Evolutionary conservation across 2,113 vertebrate species (phyloP).

Genomic region (Paramisgurnus dabryanus): DNA sequence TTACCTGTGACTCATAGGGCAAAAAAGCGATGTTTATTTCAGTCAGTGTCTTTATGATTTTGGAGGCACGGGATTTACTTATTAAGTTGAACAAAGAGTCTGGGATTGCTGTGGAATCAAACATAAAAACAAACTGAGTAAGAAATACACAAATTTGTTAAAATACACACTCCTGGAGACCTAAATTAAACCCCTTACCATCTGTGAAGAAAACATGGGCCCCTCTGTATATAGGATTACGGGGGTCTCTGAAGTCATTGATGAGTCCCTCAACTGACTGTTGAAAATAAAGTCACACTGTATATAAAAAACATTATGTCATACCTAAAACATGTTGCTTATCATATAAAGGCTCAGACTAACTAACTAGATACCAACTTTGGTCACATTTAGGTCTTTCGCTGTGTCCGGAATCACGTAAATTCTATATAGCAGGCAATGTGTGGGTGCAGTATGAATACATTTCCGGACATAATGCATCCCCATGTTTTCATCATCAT

Average conservation of each 20-base stretch:
- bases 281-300: constrained; percentile 45
- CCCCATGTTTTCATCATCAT: too few species aligned
- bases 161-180: background rate
- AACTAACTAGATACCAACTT: too few species aligned
- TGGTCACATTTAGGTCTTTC: too few species aligned
- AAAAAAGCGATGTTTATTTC: constrained; percentile 98
- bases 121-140: background rate
- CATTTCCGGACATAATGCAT: too few species aligned
- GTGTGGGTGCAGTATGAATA: too few species aligned
- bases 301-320: background rate
- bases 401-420: too few species aligned
- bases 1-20: constrained; percentile 97
- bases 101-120: constrained; percentile 81
- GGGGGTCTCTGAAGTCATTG: constrained; percentile 92
- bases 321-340: too few species aligned
- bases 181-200: constrained; percentile 76
- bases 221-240: constrained; percentile 83
- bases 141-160: background rate
- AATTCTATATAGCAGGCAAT: too few species aligned
- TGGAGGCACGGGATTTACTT: constrained; percentile 94
- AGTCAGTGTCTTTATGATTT: constrained; percentile 95
- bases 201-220: constrained; percentile 98
- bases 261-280: constrained; percentile 94
- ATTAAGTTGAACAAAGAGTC: constrained; percentile 91
- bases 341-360: too few species aligned